Base-by-base conservation (phyloP, 2,797 vertebrate genomes). In the Oryzias dopingdopingensis region DNA sequence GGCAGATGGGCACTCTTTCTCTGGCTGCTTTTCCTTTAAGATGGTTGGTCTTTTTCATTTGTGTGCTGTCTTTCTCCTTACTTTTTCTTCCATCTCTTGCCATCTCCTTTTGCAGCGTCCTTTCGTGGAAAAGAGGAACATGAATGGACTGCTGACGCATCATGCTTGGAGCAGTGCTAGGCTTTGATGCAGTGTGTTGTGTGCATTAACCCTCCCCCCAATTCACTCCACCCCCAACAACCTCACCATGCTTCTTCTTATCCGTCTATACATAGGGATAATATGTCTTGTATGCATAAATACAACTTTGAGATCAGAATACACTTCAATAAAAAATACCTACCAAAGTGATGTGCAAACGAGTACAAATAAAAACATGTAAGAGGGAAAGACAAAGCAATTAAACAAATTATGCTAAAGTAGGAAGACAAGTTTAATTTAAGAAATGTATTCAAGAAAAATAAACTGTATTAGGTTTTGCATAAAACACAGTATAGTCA, bases 121-220 rank as follows among this genome's bases (percentile, higher is more conserved):
- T 94, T 94, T 92, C 91, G 86, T 90, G 80, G 77, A 87, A 81
- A 74, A 66, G 49, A 67, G 68, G 67, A 79, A 90, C 91, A 94
- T 92, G 94, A 90, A 92, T 92, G 92, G 88, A 93, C 88, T 92
- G 91, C 93, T 96, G 94, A 94, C 93, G 92, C 94, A 94, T 93
- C 87, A 86, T 80, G 85, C 88, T 90, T 76, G 72, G 89, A 92
- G 91, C 90, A 84, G 86, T 92, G 91, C 90, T 90, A 92, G 88
- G 87, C 91, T 91, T 92, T 92, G 92, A 93, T 94, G 93, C 94
- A 90, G 90, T 90, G 88, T 91, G 73, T 90, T 93, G 89, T 90
- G 82, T 91, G 88, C 88, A 82, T 92, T 90, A 91, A 90, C 86
- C 72, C 80, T 57, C 67, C 61, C 79, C 65, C 32, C 10, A 37